Conservation (phyloP, 2,113 vertebrate species). For the Gymnorhina tibicen region DNA sequence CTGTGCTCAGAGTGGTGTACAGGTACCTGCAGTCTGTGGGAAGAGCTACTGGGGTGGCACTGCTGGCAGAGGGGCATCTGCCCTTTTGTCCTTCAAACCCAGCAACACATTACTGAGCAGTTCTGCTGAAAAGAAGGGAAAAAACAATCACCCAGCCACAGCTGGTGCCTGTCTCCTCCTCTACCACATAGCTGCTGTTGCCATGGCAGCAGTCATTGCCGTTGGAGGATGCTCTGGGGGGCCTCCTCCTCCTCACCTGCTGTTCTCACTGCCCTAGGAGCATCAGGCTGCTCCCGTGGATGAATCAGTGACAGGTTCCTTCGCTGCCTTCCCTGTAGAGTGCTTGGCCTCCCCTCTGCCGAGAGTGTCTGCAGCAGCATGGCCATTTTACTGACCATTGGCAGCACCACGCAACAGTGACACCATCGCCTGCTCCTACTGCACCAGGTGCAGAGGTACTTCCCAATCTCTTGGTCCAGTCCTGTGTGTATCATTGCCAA, state of each 20-base stretch:
- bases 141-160: constrained; percentile 7
- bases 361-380: background rate
- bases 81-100: background rate
- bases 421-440: background rate
- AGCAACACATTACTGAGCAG: background rate
- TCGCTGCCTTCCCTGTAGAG: background rate
- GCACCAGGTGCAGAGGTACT: background rate
- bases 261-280: background rate
- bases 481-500: background rate
- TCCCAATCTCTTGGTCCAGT: background rate
- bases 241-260: background rate
- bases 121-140: background rate
- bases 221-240: background rate
- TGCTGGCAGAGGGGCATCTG: background rate
- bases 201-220: constrained; percentile 23
- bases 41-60: background rate
- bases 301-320: background rate
- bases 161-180: constrained; percentile 24
- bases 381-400: background rate
- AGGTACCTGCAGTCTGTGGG: background rate
- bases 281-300: background rate
- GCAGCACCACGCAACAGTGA: background rate
- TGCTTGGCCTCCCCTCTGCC: background rate
- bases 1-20: background rate
- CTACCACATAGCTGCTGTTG: constrained; percentile 10